Base-by-base conservation (phyloP, 2,113 vertebrate species). In the Thalassarche chlororhynchos region DNA sequence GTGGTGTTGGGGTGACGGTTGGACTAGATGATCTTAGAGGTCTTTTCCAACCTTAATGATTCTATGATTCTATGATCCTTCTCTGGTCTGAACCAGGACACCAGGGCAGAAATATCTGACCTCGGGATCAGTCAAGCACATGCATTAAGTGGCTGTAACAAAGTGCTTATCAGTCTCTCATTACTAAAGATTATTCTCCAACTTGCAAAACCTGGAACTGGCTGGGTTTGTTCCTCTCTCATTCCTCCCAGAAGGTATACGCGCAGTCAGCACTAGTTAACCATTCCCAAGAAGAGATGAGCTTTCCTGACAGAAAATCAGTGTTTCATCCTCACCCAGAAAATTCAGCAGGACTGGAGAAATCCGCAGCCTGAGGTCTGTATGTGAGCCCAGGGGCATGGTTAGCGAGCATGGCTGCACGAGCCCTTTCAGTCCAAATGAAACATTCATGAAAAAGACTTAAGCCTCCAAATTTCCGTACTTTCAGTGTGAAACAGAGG, bases 231-330 rank as follows among this genome's bases (percentile, higher is more conserved):
- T 90, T 91, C 54, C 72, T 92, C 38, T 69, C n/a, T 25, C 11
- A 18, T 14, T 93, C 88, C 65, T 90, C 74, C 75, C 85, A 80
- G 93, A 84, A 96, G 78, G 75, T 85, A 76, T 40, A 60, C 0
- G 3, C 2, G 3, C 46, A 72, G 70, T 93, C 95, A 96, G 90
- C 90, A 60, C 81, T 93, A 54, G 61, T 91, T 70, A 78, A 58
- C 84, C 72, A 87, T 93, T 78, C 92, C 87, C 84, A 93, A 92
- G 95, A 97, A 94, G 92, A 94, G 90, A 92, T 90, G 83, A 96
- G 42, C 75, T 88, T 96, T 97, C 92, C 95, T 97, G 92, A 88
- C 52, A 92, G 92, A 94, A 97, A 96, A 86, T 65, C 40, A 23
- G 66, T 61, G 70, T 92, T 96, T 90, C 58, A 92, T 76, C 88